Conservation (phyloP, 2,113 vertebrate genomes). For the Odobenus rosmarus region DNA sequence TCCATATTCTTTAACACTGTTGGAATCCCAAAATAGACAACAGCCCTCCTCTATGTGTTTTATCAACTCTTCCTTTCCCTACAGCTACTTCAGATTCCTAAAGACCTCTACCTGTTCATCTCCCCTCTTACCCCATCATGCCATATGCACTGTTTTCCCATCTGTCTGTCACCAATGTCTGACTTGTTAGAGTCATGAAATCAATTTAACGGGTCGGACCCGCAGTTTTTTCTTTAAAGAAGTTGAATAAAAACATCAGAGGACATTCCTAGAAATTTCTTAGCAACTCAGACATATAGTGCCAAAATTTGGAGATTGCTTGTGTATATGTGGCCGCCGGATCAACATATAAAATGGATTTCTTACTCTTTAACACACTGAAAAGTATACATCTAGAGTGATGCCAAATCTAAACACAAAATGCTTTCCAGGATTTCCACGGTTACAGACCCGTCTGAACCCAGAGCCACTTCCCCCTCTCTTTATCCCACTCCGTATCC, state of each 20-base stretch:
- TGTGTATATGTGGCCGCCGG: background rate
- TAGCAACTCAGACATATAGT: background rate
- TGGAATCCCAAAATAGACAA: background rate
- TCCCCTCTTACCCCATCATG: background rate
- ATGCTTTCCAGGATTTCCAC: background rate
- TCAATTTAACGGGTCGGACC: background rate
- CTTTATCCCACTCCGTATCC: background rate
- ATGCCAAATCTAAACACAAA: slow-evolving; percentile 38
- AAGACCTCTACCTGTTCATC: background rate
- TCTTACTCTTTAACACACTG: background rate
- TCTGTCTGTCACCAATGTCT: background rate
- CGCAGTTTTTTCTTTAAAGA: background rate
- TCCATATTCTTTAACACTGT: background rate
- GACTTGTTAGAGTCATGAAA: background rate
- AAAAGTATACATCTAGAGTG: background rate
- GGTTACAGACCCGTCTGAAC: background rate
- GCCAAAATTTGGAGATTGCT: background rate
- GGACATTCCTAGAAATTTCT: background rate
- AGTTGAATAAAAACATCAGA: background rate
- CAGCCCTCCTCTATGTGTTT: background rate
- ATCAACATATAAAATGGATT: slow-evolving; percentile 11
- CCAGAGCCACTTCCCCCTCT: background rate
- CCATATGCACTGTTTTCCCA: background rate
- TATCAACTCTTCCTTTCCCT: background rate
- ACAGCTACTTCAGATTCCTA: background rate